Evolutionary conservation across 2,888 invertebrate genomes (phyloP), one percentile per base, ranked within the genome.

Genomic region (Anodontia alba): DNA sequence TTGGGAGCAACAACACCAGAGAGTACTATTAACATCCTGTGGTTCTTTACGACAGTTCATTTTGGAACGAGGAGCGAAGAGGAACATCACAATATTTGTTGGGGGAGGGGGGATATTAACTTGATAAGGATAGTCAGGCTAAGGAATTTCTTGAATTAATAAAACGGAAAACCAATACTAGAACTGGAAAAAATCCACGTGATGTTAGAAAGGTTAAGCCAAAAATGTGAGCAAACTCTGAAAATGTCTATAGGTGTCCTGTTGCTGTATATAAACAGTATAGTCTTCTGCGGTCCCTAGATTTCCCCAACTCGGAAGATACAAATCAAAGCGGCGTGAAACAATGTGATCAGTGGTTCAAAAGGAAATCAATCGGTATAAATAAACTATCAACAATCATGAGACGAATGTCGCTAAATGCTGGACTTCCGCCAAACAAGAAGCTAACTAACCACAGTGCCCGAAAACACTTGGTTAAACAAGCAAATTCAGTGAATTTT

Each of bases 91-190:
- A 68, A 74, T 17, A 80, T 83, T 77, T 54, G 75, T 46, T 78
- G 78, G 76, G 78, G 79, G 8, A 76, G 78, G 76, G 78, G 79
- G 8, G 81, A 81, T 46, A 36, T 81, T 33, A 29, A 62, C 68
- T 83, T 20, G 29, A 54, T n/a, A n/a, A 36, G 2, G 74, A 78
- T 42, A 23, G 42, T 0, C 15, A 29, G 23, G 78, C 77, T 1
- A 66, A 67, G 8, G 62, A 67, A 46, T 83, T 49, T 67, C 62
- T 83, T 1, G 62, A 68, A 46, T 80, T 71, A 62, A 23, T 23
- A 0, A 80, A 78, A 62, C 36, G 80, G 1, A 73, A 83, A 66
- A 80, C 77, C 0, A 83, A 83, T 72, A 81, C 77, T 0, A 42
- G 83, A 15, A 26, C 71, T 3, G 77, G 83, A 0, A 38, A 54